Evolutionary conservation across 37 sponge, comb jelly and placozoan species (phyloP), one percentile per base, ranked within the genome.

Genomic region (Tethya wilhelma): DNA sequence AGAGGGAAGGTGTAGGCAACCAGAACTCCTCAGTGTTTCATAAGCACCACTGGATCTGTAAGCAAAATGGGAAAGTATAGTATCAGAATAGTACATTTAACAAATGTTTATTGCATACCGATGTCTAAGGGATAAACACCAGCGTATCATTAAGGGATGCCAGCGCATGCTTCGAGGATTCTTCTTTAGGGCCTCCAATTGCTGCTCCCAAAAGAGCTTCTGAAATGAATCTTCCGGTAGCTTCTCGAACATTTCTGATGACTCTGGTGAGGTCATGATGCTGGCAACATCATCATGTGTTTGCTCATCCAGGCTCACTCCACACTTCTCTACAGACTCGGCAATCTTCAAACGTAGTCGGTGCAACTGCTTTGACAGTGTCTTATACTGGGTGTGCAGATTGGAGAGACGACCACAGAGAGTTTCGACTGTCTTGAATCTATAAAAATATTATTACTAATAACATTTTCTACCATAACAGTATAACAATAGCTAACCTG

Each of bases 121-220:
- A n/a, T n/a, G n/a, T 4, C 49, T 73, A 11, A 84, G 78, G 41
- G 76, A 84, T 6, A 84, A 32, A 45, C 85, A 84, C 69, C 77
- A 84, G 38, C 36, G 28, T 44, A 77, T 69, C 85, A 84, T 84
- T 11, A 77, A 34, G 14, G 85, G 85, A 37, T 84, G 69, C 78
- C 78, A 84, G 8, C 78, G 57, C 71, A 84, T 77, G 26, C 69
- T n/a, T n/a, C n/a, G n/a, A n/a, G n/a, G n/a, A n/a, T n/a, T n/a
- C 59, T 9, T 38, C 6, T 63, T 73, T 30, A 59, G 60, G 9
- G 69, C 45, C 25, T 59, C 44, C 23, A 31, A 28, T 45, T 77
- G 85, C 38, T 74, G 76, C 20, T 76, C 30, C 75, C 85, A 84
- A 56, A 84, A 84, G n/a, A 84, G 0, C 23, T 34, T 42, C 30